Evolutionary conservation across 2,113 vertebrate genomes (phyloP), one percentile per base, ranked within the genome.

Genomic region (Hystrix cristata): DNA sequence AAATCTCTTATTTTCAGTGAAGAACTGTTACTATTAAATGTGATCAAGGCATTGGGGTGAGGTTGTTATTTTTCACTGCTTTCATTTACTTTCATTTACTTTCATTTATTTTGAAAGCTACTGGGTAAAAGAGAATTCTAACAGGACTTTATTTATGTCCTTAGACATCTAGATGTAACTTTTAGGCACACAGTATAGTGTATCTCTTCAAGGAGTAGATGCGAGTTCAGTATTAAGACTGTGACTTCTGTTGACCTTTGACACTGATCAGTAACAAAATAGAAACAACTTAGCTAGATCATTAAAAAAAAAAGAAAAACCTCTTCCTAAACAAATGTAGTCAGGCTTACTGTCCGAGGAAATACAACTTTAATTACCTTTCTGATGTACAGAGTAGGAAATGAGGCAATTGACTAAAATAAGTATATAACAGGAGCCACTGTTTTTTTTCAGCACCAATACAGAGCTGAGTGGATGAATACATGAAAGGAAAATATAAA

Each of bases 1-100:
- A 91, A 92, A 95, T 43, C n/a, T 97, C 78, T 90, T 94, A 51
- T 94, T 95, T 94, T 87, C 46, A 25, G 72, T 19, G 38, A 90
- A 94, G 76, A 60, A 53, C 27, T 27, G 23, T 87, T 84, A 60
- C 7, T 69, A 10, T 84, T 64, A 84, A 96, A 97, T 87, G 80
- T 29, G 31, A 81, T 64, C 57, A 92, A 88, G 81, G 51, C 48
- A 76, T 59, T 84, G 34, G 46, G 25, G 31, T 48, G 27, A 92
- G 57, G 43, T 13, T 67, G 12, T 60, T 86, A 78, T 81, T 81
- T 46, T n/a, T 95, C 4, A 5, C 43, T 84, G 27, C 9, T 23
- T 90, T 78, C 74, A 92, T 87, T 80, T 95, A 43, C 9, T 23
- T 90, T 78, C 74, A 92, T 87, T 80, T 95, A 43, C 86, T 91